A percentile compares a stretch with the other conserved stretches of the same genome.
Evolutionary conservation across 2,888 invertebrate species (phyloP).

Genomic region (Macaria notata): DNA sequence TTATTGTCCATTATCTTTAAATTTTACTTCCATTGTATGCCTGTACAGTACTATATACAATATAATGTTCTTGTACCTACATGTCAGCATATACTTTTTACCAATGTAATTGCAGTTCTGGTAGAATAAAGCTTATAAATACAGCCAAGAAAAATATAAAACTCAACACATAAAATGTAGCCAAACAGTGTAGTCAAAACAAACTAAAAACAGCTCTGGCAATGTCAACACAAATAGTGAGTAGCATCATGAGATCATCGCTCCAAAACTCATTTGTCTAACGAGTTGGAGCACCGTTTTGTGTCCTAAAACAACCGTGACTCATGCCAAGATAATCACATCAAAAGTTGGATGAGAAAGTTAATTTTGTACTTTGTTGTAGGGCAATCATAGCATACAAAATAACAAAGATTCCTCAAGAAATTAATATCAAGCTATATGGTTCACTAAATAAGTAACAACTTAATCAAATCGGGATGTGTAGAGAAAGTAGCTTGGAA

Average conservation of each 20-base stretch:
- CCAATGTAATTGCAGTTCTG: no score
- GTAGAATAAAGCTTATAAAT: no score
- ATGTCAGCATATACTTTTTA: no score
- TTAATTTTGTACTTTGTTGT: neutral
- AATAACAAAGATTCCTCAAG: no score
- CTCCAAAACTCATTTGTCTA: slow-evolving; percentile 35
- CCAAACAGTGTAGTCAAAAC: slow-evolving; percentile 16
- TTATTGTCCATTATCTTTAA: no score
- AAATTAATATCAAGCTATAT: no score
- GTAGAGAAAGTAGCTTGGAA: neutral
- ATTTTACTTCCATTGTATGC: no score
- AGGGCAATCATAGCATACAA: neutral
- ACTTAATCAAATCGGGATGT: neutral
- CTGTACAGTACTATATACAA: no score
- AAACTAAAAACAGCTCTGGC: slow-evolving; percentile 14
- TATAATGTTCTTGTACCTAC: no score
- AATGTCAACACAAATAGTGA: slow-evolving; percentile 33
- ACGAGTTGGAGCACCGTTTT: slow-evolving; percentile 8
- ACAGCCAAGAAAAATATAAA: neutral
- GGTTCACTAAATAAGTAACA: neutral
- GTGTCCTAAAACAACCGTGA: slow-evolving; percentile 50
- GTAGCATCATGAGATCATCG: slow-evolving; percentile 51
- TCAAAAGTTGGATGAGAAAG: neutral
- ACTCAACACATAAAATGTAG: neutral
- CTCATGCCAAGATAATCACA: slow-evolving; percentile 33